Evolutionary conservation across 2,888 invertebrate genomes (phyloP), one percentile per base, ranked within the genome.

Genomic region (Lasius fuliginosus): DNA sequence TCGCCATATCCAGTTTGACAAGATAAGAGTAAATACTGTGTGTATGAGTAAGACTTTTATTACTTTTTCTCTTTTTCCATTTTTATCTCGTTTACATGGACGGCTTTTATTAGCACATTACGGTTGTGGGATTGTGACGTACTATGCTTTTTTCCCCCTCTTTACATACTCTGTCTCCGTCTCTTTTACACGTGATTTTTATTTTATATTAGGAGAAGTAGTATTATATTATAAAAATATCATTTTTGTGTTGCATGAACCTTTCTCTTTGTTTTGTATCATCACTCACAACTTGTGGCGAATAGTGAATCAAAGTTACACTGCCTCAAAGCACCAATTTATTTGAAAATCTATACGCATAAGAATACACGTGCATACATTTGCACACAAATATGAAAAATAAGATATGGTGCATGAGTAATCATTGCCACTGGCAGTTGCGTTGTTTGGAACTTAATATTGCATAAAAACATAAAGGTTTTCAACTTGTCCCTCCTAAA

Each of bases 381-480:
- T 67, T 68, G 69, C 82, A 84, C 86, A 73, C 77, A 33, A 69
- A n/a, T 75, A 42, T 69, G 30, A 75, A 85, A 65, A 85, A 65
- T 60, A 83, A 77, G 76, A 60, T n/a, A 6, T 85, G 82, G 86
- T 92, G 92, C 91, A 91, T 92, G 92, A 84, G 85, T 73, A 76
- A 83, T 83, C 71, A 69, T 65, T 84, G 85, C 65, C 88, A 87
- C 84, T 88, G 87, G 82, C 87, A 90, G 92, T 92, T 86, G 84
- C 86, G 91, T 92, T 91, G 92, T 92, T 92, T 92, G 92, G 91
- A 92, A 92, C 92, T 91, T 87, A 88, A 87, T 88, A 90, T 89
- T 86, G 83, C 64, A 84, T 85, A 86, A 86, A 84, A 58, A 46
- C 74, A 49, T 88, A 53, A 53, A n/a, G 49, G 60, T 71, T 68